A percentile compares a stretch with the other conserved stretches of the same genome.
phyloP scores from a whole-genome alignment of 2,797 vertebrate genomes.

The Phaenicophaeus curvirostris region DNA sequence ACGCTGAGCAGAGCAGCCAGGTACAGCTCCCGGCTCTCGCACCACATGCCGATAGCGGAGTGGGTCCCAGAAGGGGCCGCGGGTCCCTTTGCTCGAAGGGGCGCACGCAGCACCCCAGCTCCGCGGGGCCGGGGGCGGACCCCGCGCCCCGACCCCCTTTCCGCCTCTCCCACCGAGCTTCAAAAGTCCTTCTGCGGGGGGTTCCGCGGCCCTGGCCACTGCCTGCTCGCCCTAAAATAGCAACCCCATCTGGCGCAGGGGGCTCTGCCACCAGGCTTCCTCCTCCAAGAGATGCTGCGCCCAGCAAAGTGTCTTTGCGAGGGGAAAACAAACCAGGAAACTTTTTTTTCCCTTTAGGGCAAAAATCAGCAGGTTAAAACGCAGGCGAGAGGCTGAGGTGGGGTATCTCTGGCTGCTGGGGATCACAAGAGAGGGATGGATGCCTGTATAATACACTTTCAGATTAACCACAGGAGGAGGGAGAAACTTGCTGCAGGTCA shows the following conservation, averaged over 20 bases:
- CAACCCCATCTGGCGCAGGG: background rate
- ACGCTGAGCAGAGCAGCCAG: background rate
- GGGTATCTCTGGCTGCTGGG: background rate
- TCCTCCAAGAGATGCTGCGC: background rate
- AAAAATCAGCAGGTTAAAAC: background rate
- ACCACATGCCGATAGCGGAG: accelerated
- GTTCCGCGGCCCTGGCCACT: background rate
- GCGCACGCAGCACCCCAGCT: accelerated
- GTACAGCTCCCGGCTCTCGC: background rate
- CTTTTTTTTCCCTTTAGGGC: background rate
- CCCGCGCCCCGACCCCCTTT: background rate
- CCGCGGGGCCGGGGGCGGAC: background rate
- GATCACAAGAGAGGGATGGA: background rate
- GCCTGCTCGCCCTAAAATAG: background rate
- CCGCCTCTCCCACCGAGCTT: background rate
- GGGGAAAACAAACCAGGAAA: background rate
- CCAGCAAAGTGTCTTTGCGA: background rate
- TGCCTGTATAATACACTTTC: background rate
- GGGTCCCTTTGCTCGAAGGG: background rate
- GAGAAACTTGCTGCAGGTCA: background rate
- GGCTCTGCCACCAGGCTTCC: background rate
- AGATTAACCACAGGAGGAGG: background rate
- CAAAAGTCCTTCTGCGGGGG: background rate
- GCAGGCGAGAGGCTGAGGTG: background rate
- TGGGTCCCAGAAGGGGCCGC: background rate